These are phyloP conservation scores for Struthidea cinerea DNA, from an alignment of 2,113 vertebrate species.

Conservation along the genomic window DNA sequence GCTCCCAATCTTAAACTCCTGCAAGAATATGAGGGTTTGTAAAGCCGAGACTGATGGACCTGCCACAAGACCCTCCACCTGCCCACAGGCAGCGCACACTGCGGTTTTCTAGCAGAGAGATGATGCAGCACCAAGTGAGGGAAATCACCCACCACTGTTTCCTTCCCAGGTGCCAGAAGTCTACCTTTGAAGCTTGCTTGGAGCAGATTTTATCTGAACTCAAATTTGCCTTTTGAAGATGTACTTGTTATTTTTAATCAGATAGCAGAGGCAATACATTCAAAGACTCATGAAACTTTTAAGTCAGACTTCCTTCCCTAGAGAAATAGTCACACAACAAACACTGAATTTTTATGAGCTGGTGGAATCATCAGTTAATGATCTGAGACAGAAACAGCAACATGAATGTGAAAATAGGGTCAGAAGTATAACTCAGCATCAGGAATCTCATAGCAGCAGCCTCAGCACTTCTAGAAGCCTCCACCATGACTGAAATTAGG, in stretches of 20 bases:
- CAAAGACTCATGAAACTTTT: background rate
- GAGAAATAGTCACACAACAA: background rate
- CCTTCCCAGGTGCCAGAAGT: background rate
- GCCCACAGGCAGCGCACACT: rapidly evolving
- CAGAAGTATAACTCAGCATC: background rate
- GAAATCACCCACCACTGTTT: background rate
- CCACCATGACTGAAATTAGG: background rate
- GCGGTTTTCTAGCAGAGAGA: background rate
- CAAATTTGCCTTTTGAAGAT: background rate
- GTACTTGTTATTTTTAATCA: background rate
- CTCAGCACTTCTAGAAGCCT: background rate
- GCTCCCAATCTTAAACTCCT: rapidly evolving
- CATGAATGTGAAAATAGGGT: background rate
- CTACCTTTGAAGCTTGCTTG: background rate
- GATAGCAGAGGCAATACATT: background rate
- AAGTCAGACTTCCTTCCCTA: background rate
- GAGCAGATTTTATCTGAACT: background rate
- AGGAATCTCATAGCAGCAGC: background rate
- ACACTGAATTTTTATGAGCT: background rate
- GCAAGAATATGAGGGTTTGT: background rate
- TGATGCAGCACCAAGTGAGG: rapidly evolving
- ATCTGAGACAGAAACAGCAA: background rate
- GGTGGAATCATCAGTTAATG: background rate
- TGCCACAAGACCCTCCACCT: background rate
- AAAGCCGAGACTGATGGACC: background rate